Evolutionary conservation across 2,113 vertebrate genomes (phyloP), one percentile per base, ranked within the genome.

Genomic region (Tautogolabrus adspersus): DNA sequence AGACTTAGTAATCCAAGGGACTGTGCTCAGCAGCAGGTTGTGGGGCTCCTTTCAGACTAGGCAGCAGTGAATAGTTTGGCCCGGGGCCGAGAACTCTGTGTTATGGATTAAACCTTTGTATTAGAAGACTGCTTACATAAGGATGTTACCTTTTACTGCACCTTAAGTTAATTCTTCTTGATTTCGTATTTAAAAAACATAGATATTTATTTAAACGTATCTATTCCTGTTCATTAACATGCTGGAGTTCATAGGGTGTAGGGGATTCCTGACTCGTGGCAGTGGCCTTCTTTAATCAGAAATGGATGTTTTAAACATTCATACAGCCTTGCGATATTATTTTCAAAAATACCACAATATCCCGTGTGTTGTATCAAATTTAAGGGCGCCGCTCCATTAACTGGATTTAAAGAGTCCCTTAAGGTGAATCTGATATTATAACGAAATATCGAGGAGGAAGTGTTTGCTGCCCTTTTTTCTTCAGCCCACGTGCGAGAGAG

Each of bases 101-200:
- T 79, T 85, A 91, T 79, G 77, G 81, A 81, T 87, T 77, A 83
- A 89, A 75, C 82, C 47, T 38, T 80, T 67, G 58, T 71, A 87
- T 85, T 76, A 62, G 69, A 77, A 66, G 47, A 58, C 66, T 80
- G 79, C 77, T 92, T 90, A 79, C 80, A 83, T 85, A 83, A 90
- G 76, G 72, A 51, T 54, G 44, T 81, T 72, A 73, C 77, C 64
- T 90, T 75, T 59, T 54, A 23, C 54, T 67, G 56, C 60, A 47
- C 55, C 44, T 40, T 18, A 23, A 42, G 5, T 83, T 77, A 21
- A 64, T 74, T 61, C 1, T 19, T 11, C 23, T 5, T 67, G 10
- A 26, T 74, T 82, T 83, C 12, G 66, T 30, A n/a, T 46, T 64
- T 57, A 58, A 77, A 69, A 70, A 51, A 18, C n/a, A 52, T 18